Evolutionary conservation across 2,797 vertebrate genomes (phyloP).

Genomic region (Sphenopsis melanotis): DNA sequence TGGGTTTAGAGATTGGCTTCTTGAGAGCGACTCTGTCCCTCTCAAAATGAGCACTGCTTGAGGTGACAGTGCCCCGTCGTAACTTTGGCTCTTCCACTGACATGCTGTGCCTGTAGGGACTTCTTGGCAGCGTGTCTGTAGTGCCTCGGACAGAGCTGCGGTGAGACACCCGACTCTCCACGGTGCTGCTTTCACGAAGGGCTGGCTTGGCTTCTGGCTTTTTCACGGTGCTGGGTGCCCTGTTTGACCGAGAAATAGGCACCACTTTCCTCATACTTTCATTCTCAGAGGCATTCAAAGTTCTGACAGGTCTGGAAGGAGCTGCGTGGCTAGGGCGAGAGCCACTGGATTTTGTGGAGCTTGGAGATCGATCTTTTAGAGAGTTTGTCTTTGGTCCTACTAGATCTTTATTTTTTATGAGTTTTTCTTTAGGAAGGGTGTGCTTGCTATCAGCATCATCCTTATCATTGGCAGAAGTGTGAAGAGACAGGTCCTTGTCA

Average conservation of each 20-base stretch:
- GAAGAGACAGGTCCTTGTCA: constrained; percentile 63
- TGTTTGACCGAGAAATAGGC: constrained; percentile 83
- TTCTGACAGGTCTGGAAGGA: constrained; percentile 74
- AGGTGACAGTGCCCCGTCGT: constrained; percentile 70
- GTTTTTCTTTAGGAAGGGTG: constrained; percentile 53
- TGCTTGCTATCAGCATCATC: constrained; percentile 37
- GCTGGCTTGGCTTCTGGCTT: constrained; percentile 68
- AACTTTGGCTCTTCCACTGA: constrained; percentile 82
- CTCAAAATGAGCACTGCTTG: constrained; percentile 68
- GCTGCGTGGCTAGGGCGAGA: constrained; percentile 16
- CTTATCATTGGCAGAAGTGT: constrained; percentile 14
- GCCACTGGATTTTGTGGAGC: constrained; percentile 52
- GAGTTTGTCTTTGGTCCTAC: constrained; percentile 59
- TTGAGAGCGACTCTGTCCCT: constrained; percentile 79
- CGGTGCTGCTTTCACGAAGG: constrained; percentile 46
- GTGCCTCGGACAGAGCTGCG: constrained; percentile 82
- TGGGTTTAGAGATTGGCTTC: constrained; percentile 88
- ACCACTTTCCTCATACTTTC: constrained; percentile 91
- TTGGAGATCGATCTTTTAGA: constrained; percentile 68
- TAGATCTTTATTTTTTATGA: constrained; percentile 62
- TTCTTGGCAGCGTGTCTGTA: constrained; percentile 74
- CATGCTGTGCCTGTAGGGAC: constrained; percentile 78
- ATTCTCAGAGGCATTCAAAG: constrained; percentile 81
- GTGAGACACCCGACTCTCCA: constrained; percentile 70
- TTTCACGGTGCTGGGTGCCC: constrained; percentile 69